phyloP scores from a whole-genome alignment of 2,797 vertebrate genomes.

The Leontopithecus rosalia region DNA sequence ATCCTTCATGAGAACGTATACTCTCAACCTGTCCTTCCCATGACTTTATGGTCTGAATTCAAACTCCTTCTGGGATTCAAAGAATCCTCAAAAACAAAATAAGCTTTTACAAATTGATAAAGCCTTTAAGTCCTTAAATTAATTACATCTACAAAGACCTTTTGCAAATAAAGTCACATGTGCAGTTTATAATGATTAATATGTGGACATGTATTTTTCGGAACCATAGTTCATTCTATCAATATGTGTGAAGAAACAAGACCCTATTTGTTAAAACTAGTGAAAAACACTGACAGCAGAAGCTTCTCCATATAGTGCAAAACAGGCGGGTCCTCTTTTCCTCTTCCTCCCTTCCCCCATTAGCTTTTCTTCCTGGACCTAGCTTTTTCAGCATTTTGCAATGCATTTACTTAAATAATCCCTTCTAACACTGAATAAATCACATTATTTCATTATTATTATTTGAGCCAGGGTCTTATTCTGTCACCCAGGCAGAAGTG shows the following conservation, averaged over 20 bases:
- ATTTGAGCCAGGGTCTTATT: neutral
- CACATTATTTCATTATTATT: neutral
- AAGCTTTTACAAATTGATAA: neutral
- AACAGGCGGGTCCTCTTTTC: neutral
- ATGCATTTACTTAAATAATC: neutral
- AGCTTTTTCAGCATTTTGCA: neutral
- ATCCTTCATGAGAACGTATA: neutral
- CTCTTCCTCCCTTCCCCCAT: neutral
- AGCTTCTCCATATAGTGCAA: neutral
- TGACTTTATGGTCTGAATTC: neutral
- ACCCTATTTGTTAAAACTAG: neutral
- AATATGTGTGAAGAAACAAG: neutral
- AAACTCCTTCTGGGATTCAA: neutral
- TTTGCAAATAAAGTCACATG: neutral
- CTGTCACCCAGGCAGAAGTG: neutral
- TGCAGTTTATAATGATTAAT: neutral
- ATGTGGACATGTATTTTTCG: neutral
- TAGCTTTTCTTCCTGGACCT: neutral
- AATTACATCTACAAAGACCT: neutral
- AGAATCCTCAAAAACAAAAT: neutral
- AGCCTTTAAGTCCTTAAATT: neutral
- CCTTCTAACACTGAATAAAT: neutral
- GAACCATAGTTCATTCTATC: neutral
- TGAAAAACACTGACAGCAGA: neutral
- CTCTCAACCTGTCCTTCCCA: neutral